These are phyloP conservation scores for Cephus cinctus DNA, from an alignment of 1,140 invertebrate species.

Conservation along the genomic window DNA sequence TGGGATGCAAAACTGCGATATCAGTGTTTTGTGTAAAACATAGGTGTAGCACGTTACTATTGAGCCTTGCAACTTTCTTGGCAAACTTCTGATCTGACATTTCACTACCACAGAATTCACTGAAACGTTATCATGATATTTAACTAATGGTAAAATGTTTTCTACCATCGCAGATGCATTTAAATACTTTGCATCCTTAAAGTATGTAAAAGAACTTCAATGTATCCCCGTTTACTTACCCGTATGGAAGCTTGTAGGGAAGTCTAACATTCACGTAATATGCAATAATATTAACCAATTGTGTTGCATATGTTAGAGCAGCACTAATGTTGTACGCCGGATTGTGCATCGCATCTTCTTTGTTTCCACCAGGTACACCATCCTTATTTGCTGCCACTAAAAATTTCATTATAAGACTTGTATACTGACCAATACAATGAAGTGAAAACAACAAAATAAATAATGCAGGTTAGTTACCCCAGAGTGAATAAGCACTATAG, in stretches of 20 bases:
- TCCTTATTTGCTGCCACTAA: constrained; percentile 68
- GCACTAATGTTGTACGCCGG: constrained; percentile 74
- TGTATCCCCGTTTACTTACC: constrained; percentile 50
- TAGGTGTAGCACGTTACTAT: constrained; percentile 79
- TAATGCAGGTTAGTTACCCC: constrained; percentile 57
- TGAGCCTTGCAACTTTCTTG: constrained; percentile 73
- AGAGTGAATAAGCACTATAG: constrained; percentile 73
- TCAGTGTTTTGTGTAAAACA: constrained; percentile 78
- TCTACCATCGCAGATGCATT: neutral
- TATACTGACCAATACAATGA: neutral
- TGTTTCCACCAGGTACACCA: constrained; percentile 59
- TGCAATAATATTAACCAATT: constrained; percentile 76
- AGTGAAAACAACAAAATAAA: constrained; percentile 6
- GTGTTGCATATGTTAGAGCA: constrained; percentile 77
- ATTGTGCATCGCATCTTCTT: constrained; percentile 60
- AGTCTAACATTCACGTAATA: constrained; percentile 75
- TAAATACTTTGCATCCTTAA: neutral
- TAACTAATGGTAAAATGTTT: constrained; percentile 13
- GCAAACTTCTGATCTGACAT: constrained; percentile 72
- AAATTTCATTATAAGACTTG: constrained; percentile 24
- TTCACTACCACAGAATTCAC: constrained; percentile 73
- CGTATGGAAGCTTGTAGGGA: constrained; percentile 74
- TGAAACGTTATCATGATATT: constrained; percentile 48
- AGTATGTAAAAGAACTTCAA: constrained; percentile 13
- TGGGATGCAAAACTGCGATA: constrained; percentile 62